Evolutionary conservation across 1,140 invertebrate genomes (phyloP).

Genomic region (Atta colombica): DNA sequence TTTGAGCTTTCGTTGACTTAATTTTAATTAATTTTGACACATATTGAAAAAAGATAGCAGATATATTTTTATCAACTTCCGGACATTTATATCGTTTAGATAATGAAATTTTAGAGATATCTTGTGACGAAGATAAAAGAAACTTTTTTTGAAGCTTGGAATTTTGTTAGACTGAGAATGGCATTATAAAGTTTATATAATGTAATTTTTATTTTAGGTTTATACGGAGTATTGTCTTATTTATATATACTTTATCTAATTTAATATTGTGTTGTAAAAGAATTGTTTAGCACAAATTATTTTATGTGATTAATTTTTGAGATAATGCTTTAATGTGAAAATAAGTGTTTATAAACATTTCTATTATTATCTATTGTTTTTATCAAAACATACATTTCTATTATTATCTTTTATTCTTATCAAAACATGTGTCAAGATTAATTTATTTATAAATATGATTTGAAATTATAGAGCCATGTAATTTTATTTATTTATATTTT

Average conservation of each 20-base stretch:
- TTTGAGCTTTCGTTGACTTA: background rate
- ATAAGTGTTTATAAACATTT: background rate
- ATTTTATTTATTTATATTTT: background rate
- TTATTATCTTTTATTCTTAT: background rate
- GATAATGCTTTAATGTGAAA: background rate
- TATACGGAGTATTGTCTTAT: background rate
- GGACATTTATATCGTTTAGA: background rate
- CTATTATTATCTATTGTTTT: background rate
- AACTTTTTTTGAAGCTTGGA: background rate
- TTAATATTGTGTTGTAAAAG: background rate
- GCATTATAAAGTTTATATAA: background rate
- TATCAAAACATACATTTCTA: background rate
- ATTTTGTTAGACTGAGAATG: background rate
- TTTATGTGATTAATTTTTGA: background rate
- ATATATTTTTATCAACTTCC: slow-evolving; percentile 20
- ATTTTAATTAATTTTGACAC: background rate
- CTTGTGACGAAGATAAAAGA: background rate
- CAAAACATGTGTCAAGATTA: background rate
- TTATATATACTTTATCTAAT: background rate
- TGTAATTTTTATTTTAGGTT: background rate
- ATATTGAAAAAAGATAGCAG: background rate
- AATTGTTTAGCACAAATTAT: background rate
- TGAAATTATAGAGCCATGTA: background rate
- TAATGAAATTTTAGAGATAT: background rate
- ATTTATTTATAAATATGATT: background rate